These are phyloP conservation scores for Rhinopomastus cyanomelas DNA, from an alignment of 2,113 vertebrate species.

Conservation along the genomic window DNA sequence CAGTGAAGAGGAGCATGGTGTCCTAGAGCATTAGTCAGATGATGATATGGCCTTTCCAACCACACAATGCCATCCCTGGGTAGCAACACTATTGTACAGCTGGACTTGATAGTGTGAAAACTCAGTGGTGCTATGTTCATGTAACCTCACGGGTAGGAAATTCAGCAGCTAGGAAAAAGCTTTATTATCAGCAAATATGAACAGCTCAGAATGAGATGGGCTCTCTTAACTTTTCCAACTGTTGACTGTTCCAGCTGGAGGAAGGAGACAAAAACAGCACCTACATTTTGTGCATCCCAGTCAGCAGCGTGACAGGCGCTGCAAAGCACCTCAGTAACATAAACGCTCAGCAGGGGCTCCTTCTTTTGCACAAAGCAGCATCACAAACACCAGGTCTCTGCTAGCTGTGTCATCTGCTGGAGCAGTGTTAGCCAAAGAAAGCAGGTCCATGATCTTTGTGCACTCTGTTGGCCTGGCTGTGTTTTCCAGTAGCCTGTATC, in stretches of 20 bases:
- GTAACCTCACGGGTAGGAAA: neutral
- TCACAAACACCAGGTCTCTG: neutral
- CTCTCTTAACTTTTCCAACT: neutral
- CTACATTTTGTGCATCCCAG: rapidly evolving
- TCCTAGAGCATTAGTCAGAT: neutral
- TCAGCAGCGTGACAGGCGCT: rapidly evolving
- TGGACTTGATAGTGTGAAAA: neutral
- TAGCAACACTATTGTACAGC: neutral
- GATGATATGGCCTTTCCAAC: neutral
- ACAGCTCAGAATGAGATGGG: neutral
- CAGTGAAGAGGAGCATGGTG: neutral
- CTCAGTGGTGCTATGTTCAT: neutral
- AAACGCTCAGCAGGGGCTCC: rapidly evolving
- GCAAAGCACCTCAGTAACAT: rapidly evolving
- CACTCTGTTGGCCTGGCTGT: neutral
- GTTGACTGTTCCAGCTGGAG: no score
- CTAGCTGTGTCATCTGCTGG: neutral
- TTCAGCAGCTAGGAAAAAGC: neutral
- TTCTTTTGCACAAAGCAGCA: rapidly evolving
- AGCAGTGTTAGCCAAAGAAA: neutral
- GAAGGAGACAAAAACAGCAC: neutral
- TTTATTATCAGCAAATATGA: neutral
- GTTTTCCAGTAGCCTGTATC: neutral
- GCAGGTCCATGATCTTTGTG: neutral
- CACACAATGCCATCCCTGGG: neutral